Conservation (phyloP, 2,797 vertebrate genomes). For the Sphenodon punctatus region DNA sequence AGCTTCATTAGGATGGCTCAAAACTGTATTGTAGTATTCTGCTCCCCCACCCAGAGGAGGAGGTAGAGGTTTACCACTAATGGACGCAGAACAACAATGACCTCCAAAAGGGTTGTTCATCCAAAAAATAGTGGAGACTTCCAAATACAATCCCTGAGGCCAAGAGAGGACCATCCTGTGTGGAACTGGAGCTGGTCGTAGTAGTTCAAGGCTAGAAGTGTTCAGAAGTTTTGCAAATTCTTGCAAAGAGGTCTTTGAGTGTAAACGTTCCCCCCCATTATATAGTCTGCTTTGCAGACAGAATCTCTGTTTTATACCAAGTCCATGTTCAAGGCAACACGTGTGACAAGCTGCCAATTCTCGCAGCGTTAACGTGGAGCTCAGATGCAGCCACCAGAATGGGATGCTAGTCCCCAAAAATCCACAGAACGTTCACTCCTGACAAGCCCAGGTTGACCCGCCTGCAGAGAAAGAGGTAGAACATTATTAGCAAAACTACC, state of each 20-base stretch:
- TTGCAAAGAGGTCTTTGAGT: too few species aligned
- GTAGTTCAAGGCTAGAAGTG: accelerated
- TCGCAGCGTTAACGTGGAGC: accelerated
- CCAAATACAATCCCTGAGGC: accelerated
- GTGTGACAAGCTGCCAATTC: accelerated
- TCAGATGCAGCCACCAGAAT: accelerated
- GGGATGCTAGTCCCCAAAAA: conserved; percentile 83
- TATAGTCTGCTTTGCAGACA: neutral
- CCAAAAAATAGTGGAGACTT: neutral
- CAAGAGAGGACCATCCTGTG: neutral
- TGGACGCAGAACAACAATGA: neutral
- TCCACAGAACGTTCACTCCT: conserved; percentile 95
- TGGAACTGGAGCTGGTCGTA: accelerated
- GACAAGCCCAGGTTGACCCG: conserved; percentile 94
- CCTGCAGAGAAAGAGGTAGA: conserved; percentile 69
- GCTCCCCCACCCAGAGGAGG: accelerated
- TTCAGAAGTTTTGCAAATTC: too few species aligned
- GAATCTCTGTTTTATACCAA: accelerated
- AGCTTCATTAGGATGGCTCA: accelerated
- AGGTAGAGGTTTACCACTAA: accelerated
- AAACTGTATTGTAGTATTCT: neutral
- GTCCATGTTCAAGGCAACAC: accelerated
- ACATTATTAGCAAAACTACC: accelerated
- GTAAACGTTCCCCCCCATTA: accelerated
- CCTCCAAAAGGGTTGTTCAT: neutral